These are phyloP conservation scores for Dynastes hyllus DNA, from an alignment of 2,888 invertebrate species.

Conservation along the genomic window DNA sequence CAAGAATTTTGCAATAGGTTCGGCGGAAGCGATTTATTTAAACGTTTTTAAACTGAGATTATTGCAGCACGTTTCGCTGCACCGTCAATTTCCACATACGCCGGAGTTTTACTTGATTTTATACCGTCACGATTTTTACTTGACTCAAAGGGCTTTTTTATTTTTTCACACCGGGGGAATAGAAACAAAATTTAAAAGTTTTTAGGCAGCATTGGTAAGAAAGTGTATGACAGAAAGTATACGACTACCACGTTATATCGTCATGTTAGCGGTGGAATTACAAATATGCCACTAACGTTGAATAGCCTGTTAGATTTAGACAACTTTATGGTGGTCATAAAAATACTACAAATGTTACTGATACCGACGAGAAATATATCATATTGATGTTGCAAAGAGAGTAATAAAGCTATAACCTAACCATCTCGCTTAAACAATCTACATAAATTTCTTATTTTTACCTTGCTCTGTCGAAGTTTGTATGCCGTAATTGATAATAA, in stretches of 20 bases:
- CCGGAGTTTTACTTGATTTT: conserved; percentile 38
- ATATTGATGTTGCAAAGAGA: conserved; percentile 38
- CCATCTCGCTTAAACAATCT: conserved; percentile 1
- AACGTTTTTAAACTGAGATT: conserved; percentile 37
- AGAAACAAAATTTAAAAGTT: too few species aligned
- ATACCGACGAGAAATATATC: too few species aligned
- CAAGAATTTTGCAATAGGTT: conserved; percentile 41
- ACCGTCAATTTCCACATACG: conserved; percentile 32
- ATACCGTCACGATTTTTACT: conserved; percentile 34
- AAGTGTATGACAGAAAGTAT: conserved; percentile 9
- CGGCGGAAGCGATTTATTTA: conserved; percentile 44
- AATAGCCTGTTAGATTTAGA: conserved; percentile 10
- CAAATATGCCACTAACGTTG: conserved; percentile 5
- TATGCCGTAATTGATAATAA: too few species aligned
- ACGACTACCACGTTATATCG: conserved; percentile 11
- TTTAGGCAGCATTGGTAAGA: conserved; percentile 15
- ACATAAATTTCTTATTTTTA: too few species aligned
- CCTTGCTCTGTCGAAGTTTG: too few species aligned
- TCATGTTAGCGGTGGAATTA: conserved; percentile 7
- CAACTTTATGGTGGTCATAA: background rate
- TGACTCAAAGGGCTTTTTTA: conserved; percentile 8
- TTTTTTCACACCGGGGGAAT: conserved; percentile 26
- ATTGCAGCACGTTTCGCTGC: conserved; percentile 34
- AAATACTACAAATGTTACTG: conserved; percentile 26
- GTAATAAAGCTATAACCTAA: conserved; percentile 38